A percentile compares a stretch with the other conserved stretches of the same genome.
These are phyloP conservation scores for Leptinotarsa undecemlineata DNA, from an alignment of 1,140 invertebrate species.

Conservation along the genomic window DNA sequence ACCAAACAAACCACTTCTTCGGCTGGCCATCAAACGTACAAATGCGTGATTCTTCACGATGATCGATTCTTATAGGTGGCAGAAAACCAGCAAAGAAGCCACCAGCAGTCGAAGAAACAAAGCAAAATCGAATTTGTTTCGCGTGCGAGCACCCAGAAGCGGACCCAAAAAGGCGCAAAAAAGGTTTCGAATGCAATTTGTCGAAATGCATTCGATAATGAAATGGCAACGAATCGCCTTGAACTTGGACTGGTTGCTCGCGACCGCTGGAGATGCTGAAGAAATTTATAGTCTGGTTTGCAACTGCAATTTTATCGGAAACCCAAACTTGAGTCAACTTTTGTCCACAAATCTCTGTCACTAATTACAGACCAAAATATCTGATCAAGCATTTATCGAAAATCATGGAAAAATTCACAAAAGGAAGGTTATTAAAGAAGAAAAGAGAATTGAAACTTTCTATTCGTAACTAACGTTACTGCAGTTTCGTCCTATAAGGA, in stretches of 20 bases:
- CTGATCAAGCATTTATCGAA: too few relatives aligned
- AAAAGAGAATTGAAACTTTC: too few relatives aligned
- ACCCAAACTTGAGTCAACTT: too few relatives aligned
- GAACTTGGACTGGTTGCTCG: constrained; percentile 33
- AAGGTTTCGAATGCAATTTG: constrained; percentile 10
- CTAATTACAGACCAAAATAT: too few relatives aligned
- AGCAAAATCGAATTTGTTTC: constrained; percentile 12
- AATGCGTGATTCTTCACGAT: constrained; percentile 32
- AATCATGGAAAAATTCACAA: too few relatives aligned
- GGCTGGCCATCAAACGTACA: constrained; percentile 27
- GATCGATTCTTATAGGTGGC: constrained; percentile 35
- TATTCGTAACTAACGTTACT: too few relatives aligned
- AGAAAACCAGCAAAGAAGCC: constrained; percentile 1
- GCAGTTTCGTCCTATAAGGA: too few relatives aligned
- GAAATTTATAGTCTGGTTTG: too few relatives aligned
- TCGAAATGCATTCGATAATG: constrained; percentile 26
- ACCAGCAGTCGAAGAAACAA: not conserved
- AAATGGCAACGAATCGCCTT: constrained; percentile 45
- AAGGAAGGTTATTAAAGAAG: too few relatives aligned
- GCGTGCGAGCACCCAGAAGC: not conserved
- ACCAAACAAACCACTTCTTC: constrained; percentile 1
- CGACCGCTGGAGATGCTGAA: not conserved
- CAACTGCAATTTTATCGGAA: too few relatives aligned
- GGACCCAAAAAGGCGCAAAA: constrained; percentile 5
- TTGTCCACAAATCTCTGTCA: too few relatives aligned